Percentiles rank a stretch among this genome's conserved stretches.
Conservation (phyloP, 2,888 invertebrate species). For the Cephus pulcher region DNA sequence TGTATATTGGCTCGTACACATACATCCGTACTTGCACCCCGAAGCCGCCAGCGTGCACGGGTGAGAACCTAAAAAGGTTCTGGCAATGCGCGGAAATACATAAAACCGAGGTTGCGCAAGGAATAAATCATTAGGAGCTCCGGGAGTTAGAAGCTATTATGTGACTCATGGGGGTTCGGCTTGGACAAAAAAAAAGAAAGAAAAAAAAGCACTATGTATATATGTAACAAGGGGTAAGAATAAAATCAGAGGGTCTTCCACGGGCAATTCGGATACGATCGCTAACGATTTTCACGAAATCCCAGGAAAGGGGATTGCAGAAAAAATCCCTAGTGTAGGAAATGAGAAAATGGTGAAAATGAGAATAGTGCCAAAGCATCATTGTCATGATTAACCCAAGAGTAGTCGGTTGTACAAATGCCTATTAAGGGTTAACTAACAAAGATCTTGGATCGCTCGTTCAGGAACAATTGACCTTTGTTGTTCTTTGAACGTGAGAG, state of each 20-base stretch:
- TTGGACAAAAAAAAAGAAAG: constrained; percentile 23
- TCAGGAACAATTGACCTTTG: background rate
- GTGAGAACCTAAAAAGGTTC: constrained; percentile 56
- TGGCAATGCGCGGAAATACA: constrained; percentile 58
- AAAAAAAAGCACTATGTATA: background rate
- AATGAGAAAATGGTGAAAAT: background rate
- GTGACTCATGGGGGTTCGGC: constrained; percentile 55
- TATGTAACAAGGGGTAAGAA: background rate
- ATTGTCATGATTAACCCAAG: background rate
- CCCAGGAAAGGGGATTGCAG: background rate
- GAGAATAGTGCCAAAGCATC: background rate
- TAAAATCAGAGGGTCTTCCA: background rate
- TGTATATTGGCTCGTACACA: constrained; percentile 7
- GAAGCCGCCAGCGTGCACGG: constrained; percentile 28
- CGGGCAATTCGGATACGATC: background rate
- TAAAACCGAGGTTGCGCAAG: constrained; percentile 43
- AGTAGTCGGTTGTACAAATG: background rate
- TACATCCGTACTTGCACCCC: constrained; percentile 23
- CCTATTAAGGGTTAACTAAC: background rate
- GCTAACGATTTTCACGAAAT: background rate
- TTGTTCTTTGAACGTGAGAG: background rate
- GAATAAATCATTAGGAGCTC: constrained; percentile 60
- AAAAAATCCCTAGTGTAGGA: background rate
- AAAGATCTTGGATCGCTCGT: background rate
- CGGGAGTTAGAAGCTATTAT: constrained; percentile 58